Evolutionary conservation across 2,888 invertebrate genomes (phyloP).

Genomic region (Buathra laborator): DNA sequence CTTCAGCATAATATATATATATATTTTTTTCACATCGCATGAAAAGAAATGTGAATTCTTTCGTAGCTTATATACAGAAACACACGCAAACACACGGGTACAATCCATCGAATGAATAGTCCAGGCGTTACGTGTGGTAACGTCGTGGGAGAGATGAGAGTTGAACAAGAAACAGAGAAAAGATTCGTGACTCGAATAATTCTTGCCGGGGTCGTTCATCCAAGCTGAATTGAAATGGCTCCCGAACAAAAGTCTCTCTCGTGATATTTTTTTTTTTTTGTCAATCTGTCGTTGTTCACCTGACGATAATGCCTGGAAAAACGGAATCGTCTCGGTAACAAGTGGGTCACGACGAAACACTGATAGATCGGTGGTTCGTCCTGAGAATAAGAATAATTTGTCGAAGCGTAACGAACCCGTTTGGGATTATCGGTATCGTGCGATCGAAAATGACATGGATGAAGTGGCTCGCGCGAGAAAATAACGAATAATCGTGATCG

Average conservation of each 20-base stretch:
- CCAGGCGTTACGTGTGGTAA: conserved; percentile 36
- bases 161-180: conserved; percentile 46
- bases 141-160: conserved; percentile 52
- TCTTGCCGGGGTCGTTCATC: conserved; percentile 15
- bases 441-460: conserved; percentile 70
- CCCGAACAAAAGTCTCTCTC: conserved; percentile 1
- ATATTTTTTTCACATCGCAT: conserved; percentile 19
- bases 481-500: conserved; percentile 55
- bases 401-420: conserved; percentile 61
- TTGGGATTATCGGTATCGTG: conserved; percentile 54
- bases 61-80: neutral
- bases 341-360: conserved; percentile 48
- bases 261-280: conserved; percentile 18
- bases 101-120: neutral
- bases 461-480: conserved; percentile 60
- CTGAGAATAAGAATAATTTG: conserved; percentile 33
- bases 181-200: conserved; percentile 60
- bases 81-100: neutral
- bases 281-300: neutral
- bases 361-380: neutral
- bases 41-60: conserved; percentile 54
- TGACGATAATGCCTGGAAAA: conserved; percentile 27
- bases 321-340: conserved; percentile 43
- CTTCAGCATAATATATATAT: conserved; percentile 9
- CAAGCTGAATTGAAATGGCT: conserved; percentile 17